phyloP scores from a whole-genome alignment of 2,113 vertebrate species.

The Oceanodroma tethys region DNA sequence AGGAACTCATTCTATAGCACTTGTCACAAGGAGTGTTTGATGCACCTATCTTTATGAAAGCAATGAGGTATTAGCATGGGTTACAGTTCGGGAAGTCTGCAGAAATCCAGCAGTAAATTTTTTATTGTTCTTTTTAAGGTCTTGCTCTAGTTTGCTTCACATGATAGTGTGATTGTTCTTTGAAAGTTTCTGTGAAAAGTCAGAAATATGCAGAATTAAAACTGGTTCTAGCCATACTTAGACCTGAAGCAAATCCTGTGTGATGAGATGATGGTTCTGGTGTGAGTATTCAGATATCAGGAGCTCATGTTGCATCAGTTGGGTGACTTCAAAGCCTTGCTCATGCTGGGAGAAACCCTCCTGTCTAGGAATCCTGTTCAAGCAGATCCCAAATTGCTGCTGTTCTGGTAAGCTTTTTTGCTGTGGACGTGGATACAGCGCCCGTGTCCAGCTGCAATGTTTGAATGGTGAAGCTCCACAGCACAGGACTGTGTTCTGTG shows the following conservation, averaged over 20 bases:
- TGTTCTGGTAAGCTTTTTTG: not conserved
- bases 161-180: not conserved
- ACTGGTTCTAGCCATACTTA: not conserved
- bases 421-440: not conserved
- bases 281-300: not conserved
- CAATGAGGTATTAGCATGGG: not conserved
- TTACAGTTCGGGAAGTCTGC: not conserved
- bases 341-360: not conserved
- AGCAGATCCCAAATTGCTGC: not conserved
- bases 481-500: not conserved
- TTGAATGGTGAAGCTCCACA: not conserved
- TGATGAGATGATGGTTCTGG: not conserved
- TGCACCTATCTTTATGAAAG: not conserved
- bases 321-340: not conserved
- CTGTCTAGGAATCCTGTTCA: not conserved
- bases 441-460: accelerated
- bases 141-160: not conserved
- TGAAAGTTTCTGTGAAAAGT: not conserved
- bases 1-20: not conserved
- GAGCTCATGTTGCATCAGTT: not conserved
- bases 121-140: not conserved
- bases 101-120: not conserved
- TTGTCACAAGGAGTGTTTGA: not conserved
- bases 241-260: not conserved
- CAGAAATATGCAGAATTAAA: not conserved